These are phyloP conservation scores for Spheniscus humboldti DNA, from an alignment of 2,797 vertebrate genomes.

Conservation along the genomic window DNA sequence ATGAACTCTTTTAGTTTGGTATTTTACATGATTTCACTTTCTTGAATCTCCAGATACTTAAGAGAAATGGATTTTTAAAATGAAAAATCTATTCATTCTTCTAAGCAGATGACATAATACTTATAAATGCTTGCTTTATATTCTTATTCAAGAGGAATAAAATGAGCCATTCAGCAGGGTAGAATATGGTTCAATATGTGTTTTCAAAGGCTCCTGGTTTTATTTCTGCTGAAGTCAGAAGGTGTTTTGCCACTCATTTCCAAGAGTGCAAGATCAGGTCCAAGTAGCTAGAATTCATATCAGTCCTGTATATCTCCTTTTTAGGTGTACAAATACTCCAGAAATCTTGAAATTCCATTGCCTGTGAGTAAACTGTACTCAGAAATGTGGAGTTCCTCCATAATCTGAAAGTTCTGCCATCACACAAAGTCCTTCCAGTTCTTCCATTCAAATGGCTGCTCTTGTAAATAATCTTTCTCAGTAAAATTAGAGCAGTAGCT, in stretches of 20 bases:
- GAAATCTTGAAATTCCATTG: background rate
- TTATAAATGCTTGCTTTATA: background rate
- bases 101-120: background rate
- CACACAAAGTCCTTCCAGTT: background rate
- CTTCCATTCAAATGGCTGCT: background rate
- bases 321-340: background rate
- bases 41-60: background rate
- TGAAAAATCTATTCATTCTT: conserved; percentile 13
- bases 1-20: background rate
- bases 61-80: conserved; percentile 28
- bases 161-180: background rate
- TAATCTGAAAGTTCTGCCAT: background rate
- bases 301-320: background rate
- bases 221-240: background rate
- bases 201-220: background rate
- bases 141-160: background rate
- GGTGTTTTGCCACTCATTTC: background rate
- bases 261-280: background rate
- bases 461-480: background rate
- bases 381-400: background rate
- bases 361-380: background rate
- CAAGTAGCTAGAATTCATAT: background rate
- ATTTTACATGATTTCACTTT: background rate
- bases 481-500: background rate
- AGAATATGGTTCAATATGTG: background rate